A percentile compares a stretch with the other conserved stretches of the same genome.
Conservation (phyloP, 2,113 vertebrate species). For the Pituophis catenifer region DNA sequence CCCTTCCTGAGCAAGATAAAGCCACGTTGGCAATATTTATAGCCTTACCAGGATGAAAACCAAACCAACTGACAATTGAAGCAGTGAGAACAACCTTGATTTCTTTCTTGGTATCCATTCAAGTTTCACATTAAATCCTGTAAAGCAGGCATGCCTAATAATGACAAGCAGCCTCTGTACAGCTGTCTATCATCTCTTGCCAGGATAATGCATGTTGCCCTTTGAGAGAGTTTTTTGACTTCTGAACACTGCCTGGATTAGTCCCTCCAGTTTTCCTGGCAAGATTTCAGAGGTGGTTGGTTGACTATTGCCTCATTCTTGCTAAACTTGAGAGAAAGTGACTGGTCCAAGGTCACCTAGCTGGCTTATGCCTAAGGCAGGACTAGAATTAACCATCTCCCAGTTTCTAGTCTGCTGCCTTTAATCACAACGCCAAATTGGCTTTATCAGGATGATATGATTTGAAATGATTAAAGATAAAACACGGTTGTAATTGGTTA, state of each 20-base stretch:
- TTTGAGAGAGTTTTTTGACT: background rate
- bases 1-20: background rate
- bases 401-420: background rate
- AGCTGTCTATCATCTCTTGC: background rate
- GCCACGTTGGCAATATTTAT: background rate
- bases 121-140: background rate
- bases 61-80: background rate
- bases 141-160: background rate
- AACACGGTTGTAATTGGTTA: background rate
- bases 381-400: background rate
- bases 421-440: background rate
- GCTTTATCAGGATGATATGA: background rate
- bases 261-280: background rate
- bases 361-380: background rate
- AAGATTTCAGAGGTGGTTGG: background rate
- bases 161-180: background rate
- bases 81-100: background rate
- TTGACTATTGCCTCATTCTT: background rate
- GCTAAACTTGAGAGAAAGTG: background rate
- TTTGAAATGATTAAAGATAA: background rate
- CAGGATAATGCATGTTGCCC: background rate
- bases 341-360: background rate
- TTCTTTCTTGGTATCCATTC: background rate
- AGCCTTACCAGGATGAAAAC: background rate
- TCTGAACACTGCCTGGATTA: background rate